phyloP scores from a whole-genome alignment of 2,888 invertebrate species.

The Trichogramma dendrolimi region DNA sequence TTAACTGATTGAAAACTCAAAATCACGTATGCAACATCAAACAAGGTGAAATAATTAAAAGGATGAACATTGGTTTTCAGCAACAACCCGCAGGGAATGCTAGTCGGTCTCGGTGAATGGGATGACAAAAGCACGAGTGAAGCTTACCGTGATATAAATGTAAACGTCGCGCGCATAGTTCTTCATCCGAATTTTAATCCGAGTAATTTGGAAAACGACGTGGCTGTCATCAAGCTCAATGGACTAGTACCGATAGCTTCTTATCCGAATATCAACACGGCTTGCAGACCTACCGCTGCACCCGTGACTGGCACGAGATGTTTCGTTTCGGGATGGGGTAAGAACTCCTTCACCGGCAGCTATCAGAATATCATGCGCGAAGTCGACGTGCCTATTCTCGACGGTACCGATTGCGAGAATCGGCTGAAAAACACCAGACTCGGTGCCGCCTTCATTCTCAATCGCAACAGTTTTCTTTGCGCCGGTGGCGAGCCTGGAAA shows the following conservation, averaged over 20 bases:
- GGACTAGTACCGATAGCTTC: conserved; percentile 43
- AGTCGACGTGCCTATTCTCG: conserved; percentile 70
- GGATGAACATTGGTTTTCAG: not conserved
- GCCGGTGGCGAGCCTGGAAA: conserved; percentile 74
- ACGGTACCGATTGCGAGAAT: conserved; percentile 63
- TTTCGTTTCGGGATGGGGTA: conserved; percentile 84
- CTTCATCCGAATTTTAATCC: conserved; percentile 67
- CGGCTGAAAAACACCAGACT: conserved; percentile 64
- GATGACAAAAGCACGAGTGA: conserved; percentile 65
- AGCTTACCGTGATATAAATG: conserved; percentile 64
- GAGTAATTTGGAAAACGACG: conserved; percentile 72
- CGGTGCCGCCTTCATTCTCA: conserved; percentile 61
- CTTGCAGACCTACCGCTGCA: conserved; percentile 51
- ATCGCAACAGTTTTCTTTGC: conserved; percentile 68
- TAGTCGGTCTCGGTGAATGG: conserved; percentile 74
- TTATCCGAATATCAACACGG: conserved; percentile 53
- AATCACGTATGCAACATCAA: too few species aligned
- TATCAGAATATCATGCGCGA: conserved; percentile 70
- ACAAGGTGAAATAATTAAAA: too few species aligned
- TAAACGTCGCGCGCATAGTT: conserved; percentile 58
- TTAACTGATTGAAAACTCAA: too few species aligned
- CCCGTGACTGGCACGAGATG: conserved; percentile 53
- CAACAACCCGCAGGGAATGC: conserved; percentile 1
- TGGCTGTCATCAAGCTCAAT: conserved; percentile 73
- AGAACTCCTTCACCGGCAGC: conserved; percentile 63